A percentile compares a stretch with the other conserved stretches of the same genome.
Evolutionary conservation across 2,888 invertebrate genomes (phyloP).

Genomic region (Chrysopilus asiliformis): DNA sequence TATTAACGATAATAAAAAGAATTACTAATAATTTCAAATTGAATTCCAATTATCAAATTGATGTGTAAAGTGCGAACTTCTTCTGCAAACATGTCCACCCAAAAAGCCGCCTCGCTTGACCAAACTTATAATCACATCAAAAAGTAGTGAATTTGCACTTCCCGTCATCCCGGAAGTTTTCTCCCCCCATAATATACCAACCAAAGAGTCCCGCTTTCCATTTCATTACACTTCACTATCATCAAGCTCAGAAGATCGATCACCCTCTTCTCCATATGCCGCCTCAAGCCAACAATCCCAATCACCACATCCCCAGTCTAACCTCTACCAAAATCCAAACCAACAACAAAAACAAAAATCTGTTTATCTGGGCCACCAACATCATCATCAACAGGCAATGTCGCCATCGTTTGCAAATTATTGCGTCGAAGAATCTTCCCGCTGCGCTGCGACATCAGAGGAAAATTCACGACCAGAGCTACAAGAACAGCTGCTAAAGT

Average conservation of each 20-base stretch:
- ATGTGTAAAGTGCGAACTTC: no score
- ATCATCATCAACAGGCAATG: neutral
- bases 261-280: no score
- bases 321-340: slow-evolving; percentile 4
- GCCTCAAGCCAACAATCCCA: neutral
- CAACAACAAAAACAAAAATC: slow-evolving; percentile 6
- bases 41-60: no score
- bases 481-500: neutral
- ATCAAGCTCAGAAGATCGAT: slow-evolving; percentile 9
- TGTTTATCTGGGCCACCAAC: slow-evolving; percentile 10
- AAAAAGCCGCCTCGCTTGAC: slow-evolving; percentile 35
- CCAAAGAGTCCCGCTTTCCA: no score
- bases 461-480: neutral
- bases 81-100: slow-evolving; percentile 23
- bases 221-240: slow-evolving; percentile 9
- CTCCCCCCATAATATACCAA: slow-evolving; percentile 11
- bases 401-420: no score
- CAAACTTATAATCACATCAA: slow-evolving; percentile 14
- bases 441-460: no score
- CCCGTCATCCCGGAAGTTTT: slow-evolving; percentile 18
- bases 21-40: no score
- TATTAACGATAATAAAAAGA: no score
- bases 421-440: no score
- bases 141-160: slow-evolving; percentile 11
- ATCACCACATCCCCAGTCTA: slow-evolving; percentile 1